Percentiles rank a stretch among this genome's conserved stretches.
Conservation (phyloP, 2,113 vertebrate species). For the Oreochromis spilurus region DNA sequence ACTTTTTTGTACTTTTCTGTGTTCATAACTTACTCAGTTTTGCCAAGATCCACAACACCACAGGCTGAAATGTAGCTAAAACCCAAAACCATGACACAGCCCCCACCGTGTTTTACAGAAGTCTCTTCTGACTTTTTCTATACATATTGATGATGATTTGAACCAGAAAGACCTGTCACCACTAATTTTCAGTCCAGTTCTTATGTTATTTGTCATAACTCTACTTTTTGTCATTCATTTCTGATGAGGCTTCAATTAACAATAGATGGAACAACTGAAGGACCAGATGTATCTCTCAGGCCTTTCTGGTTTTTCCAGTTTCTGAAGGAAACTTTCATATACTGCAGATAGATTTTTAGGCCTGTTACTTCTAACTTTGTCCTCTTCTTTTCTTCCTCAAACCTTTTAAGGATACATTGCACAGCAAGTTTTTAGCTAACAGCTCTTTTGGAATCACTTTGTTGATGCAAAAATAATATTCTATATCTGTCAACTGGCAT, state of each 20-base stretch:
- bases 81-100: background rate
- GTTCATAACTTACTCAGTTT: background rate
- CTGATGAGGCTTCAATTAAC: background rate
- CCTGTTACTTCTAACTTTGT: background rate
- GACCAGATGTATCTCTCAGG: background rate
- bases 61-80: background rate
- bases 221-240: background rate
- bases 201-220: background rate
- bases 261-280: background rate
- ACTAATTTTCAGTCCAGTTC: background rate
- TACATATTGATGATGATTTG: background rate
- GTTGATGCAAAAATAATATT: background rate
- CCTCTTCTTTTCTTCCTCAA: background rate
- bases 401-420: background rate
- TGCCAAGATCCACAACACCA: background rate
- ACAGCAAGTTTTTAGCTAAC: background rate
- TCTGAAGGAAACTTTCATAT: background rate
- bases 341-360: background rate
- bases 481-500: background rate
- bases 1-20: background rate
- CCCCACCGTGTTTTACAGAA: background rate
- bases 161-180: background rate
- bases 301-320: background rate
- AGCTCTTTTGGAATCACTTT: background rate
- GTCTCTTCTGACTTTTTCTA: background rate